These are phyloP conservation scores for Hyaena hyaena DNA, from an alignment of 2,113 vertebrate genomes.

Conservation along the genomic window DNA sequence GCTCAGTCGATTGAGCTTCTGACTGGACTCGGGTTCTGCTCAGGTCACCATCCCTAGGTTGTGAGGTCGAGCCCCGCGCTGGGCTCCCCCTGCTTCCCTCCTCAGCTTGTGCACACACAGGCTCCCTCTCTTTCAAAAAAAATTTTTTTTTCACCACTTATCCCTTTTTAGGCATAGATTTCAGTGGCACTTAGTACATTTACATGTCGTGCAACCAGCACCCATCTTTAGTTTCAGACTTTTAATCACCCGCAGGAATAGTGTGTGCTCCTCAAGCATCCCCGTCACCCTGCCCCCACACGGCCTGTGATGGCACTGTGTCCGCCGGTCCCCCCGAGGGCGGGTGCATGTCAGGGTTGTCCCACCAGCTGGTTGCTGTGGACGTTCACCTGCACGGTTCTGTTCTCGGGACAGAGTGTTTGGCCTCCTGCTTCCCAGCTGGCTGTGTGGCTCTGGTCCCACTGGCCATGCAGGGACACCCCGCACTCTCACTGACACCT, in stretches of 20 bases:
- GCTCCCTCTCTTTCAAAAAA: too few relatives aligned
- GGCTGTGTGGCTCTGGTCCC: background rate
- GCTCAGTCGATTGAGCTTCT: too few relatives aligned
- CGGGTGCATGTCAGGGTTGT: background rate
- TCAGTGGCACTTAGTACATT: background rate
- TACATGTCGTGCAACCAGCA: rapidly evolving
- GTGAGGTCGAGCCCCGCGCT: too few relatives aligned
- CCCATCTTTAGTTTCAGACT: background rate
- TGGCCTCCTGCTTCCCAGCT: background rate
- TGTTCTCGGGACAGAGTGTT: background rate
- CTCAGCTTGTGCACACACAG: too few relatives aligned
- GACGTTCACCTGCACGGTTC: background rate
- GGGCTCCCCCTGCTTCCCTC: too few relatives aligned
- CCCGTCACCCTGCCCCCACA: background rate
- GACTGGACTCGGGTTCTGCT: too few relatives aligned
- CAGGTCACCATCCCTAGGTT: too few relatives aligned
- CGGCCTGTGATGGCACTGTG: background rate
- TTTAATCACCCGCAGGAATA: background rate
- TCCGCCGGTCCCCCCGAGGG: background rate
- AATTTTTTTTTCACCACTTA: background rate
- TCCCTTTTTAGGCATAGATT: background rate
- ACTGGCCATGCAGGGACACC: rapidly evolving
- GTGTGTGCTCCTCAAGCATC: too few relatives aligned
- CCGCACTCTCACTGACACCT: background rate
- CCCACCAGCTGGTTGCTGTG: background rate